phyloP scores from a whole-genome alignment of 2,113 vertebrate genomes.

The Ceuthmochares aereus region DNA sequence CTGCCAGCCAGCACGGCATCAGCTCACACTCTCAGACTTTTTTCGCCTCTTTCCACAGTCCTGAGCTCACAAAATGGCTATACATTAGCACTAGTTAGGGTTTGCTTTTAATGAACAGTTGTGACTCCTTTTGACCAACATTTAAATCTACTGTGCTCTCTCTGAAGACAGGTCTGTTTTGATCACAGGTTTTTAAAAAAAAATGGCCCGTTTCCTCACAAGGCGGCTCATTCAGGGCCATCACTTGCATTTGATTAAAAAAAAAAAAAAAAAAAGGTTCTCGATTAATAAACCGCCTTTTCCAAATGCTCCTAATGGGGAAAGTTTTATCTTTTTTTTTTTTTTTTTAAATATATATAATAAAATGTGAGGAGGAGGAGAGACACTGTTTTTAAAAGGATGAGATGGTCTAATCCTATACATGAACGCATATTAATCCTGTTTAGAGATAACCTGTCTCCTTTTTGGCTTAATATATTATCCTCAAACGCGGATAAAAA shows the following conservation, averaged over 20 bases:
- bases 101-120: conserved; percentile 81
- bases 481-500: conserved; percentile 15
- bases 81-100: conserved; percentile 78
- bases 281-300: background rate
- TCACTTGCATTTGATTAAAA: background rate
- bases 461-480: conserved; percentile 31
- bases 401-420: conserved; percentile 71
- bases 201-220: conserved; percentile 36
- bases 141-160: conserved; percentile 73
- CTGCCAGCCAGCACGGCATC: conserved; percentile 96
- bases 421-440: conserved; percentile 68
- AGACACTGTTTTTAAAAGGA: conserved; percentile 41
- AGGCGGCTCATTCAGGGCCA: conserved; percentile 25
- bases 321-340: background rate
- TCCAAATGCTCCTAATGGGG: background rate
- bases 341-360: background rate
- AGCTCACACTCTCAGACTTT: conserved; percentile 82
- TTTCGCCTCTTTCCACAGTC: conserved; percentile 74
- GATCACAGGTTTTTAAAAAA: conserved; percentile 61
- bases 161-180: conserved; percentile 64
- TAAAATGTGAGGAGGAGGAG: background rate
- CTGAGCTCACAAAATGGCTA: conserved; percentile 84
- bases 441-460: conserved; percentile 67
- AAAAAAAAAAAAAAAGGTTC: background rate
- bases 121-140: conserved; percentile 76